Evolutionary conservation across 2,888 invertebrate genomes (phyloP).

Genomic region (Tiliacea aurago): DNA sequence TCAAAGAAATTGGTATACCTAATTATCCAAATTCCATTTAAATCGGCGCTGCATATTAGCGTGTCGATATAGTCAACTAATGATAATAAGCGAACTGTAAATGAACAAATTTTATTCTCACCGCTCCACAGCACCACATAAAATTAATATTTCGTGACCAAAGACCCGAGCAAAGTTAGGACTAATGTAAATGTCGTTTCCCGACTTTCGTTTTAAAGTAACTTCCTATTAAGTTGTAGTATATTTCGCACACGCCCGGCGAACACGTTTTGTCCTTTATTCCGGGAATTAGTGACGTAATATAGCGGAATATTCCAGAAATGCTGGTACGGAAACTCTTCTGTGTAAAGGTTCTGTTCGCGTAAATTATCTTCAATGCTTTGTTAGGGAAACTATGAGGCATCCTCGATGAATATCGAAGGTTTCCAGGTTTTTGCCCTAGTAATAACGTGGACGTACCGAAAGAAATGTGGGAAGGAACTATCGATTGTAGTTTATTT

Average conservation of each 20-base stretch:
- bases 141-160: constrained; percentile 30
- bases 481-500: too few species aligned
- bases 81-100: not conserved
- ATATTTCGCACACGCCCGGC: constrained; percentile 34
- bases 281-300: constrained; percentile 58
- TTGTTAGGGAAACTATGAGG: constrained; percentile 38
- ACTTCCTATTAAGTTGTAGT: constrained; percentile 54
- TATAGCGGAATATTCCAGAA: constrained; percentile 61
- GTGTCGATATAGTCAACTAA: too few species aligned
- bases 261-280: constrained; percentile 54
- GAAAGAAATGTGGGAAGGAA: too few species aligned
- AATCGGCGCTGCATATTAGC: too few species aligned
- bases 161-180: constrained; percentile 37
- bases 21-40: not conserved
- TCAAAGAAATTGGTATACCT: too few species aligned
- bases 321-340: constrained; percentile 46
- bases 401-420: constrained; percentile 2
- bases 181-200: constrained; percentile 31
- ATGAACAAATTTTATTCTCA: not conserved
- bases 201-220: constrained; percentile 48
- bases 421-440: constrained; percentile 1
- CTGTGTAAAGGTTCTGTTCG: constrained; percentile 36
- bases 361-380: constrained; percentile 56
- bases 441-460: not conserved
- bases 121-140: constrained; percentile 3